Base-by-base conservation (phyloP, 2,888 invertebrate genomes). In the Trachelus iudaicus region DNA sequence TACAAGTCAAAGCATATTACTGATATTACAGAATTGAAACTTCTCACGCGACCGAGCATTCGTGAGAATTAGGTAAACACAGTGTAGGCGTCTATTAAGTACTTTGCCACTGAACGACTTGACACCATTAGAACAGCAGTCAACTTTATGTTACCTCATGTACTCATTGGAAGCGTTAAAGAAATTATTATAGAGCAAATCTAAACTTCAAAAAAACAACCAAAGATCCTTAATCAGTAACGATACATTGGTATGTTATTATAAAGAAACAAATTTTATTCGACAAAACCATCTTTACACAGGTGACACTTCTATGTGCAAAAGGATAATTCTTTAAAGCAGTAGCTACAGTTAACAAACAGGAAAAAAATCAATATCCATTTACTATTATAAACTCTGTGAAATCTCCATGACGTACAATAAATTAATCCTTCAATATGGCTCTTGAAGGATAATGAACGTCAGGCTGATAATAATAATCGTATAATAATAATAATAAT, bases 231-330 rank as follows among this genome's bases (percentile, higher is more conserved):
- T 40, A 23, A 23, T 40, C 40, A 6, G 15, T 40, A 40, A 40
- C 12, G 35, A 35, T 3, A 12, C 12, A 35, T 35, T 12, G 35
- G 12, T 56, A 23, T 23, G 2, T 56, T 56, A 56, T 56, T 56
- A 82, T 84, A 85, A 81, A 83, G 79, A 87, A 87, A 82, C 80
- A 82, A 83, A 83, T 81, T 83, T 86, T 84, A 84, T 87, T 85
- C 73, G 76, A 83, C 77, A 82, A 83, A 81, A 80, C 79, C 81
- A 83, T 81, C 78, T 79, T 83, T 85, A 86, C 84, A 85, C 75
- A 6, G 23, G 9, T 56, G 56, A 56, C 56, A 23, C 23, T 9
- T 23, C 23, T 56, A 56, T 1, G 56, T 23, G 56, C 9, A 23
- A 56, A 56, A 56, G 23, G 9, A 56, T 23, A 56, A 23, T 56